phyloP scores from a whole-genome alignment of 1,140 invertebrate genomes.

The Hyphantria cunea region DNA sequence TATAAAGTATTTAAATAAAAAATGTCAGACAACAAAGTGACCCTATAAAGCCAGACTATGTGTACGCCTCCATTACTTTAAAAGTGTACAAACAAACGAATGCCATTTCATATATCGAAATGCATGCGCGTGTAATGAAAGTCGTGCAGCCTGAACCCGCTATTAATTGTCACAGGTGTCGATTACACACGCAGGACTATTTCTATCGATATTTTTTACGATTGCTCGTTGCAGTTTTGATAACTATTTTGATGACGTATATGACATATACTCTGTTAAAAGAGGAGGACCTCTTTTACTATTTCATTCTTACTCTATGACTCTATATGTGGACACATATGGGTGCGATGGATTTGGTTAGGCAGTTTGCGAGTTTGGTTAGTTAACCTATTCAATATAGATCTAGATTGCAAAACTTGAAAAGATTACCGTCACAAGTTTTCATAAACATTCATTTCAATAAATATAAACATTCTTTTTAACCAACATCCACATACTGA shows the following conservation, averaged over 20 bases:
- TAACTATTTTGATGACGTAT: slow-evolving; percentile 13
- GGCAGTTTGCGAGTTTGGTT: no score
- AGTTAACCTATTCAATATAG: no score
- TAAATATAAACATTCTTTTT: no score
- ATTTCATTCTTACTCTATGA: no score
- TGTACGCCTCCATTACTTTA: slow-evolving; percentile 15
- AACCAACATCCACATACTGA: no score
- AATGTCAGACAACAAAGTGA: slow-evolving; percentile 8
- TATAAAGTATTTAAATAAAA: slow-evolving; percentile 18
- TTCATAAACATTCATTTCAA: no score
- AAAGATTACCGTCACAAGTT: no score
- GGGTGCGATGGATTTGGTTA: no score
- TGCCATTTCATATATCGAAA: slow-evolving; percentile 20
- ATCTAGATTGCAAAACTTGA: no score
- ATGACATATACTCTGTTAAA: not conserved
- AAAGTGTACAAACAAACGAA: slow-evolving; percentile 29
- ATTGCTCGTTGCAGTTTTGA: slow-evolving; percentile 13
- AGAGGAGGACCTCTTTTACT: no score
- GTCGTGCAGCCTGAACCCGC: slow-evolving; percentile 48
- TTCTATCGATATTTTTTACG: slow-evolving; percentile 24
- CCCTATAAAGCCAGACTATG: slow-evolving; percentile 4
- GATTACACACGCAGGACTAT: slow-evolving; percentile 48
- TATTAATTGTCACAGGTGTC: slow-evolving; percentile 75
- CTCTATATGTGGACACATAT: not conserved
- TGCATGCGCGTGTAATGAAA: slow-evolving; percentile 55